Conservation (phyloP, 2,888 invertebrate genomes). For the Bibio marci region DNA sequence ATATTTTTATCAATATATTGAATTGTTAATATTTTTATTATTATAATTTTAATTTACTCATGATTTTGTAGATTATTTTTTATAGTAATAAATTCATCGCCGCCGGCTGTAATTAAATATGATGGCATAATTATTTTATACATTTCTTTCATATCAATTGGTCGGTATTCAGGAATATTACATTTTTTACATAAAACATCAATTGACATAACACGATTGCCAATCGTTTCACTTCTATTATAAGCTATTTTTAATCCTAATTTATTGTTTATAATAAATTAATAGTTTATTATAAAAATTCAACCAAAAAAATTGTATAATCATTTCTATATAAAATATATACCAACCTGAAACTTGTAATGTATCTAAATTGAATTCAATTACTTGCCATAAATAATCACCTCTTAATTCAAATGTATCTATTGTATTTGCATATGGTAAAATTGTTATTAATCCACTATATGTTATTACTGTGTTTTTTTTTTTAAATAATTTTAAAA, state of each 20-base stretch:
- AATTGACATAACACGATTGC: constrained; percentile 38
- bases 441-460: constrained; percentile 45
- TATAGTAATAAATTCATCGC: constrained; percentile 45
- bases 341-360: constrained; percentile 40
- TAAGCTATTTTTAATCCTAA: constrained; percentile 42
- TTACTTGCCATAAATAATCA: constrained; percentile 38
- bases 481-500: no score
- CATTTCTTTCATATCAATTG: constrained; percentile 34
- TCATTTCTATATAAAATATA: constrained; percentile 6
- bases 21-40: no score
- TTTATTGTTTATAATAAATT: constrained; percentile 26
- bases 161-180: constrained; percentile 40
- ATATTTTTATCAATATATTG: no score
- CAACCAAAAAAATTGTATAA: constrained; percentile 12
- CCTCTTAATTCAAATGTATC: constrained; percentile 55
- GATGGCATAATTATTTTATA: constrained; percentile 45
- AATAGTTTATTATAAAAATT: no score
- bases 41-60: constrained; percentile 11
- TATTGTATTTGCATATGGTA: constrained; percentile 62
- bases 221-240: constrained; percentile 40
- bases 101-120: constrained; percentile 48
- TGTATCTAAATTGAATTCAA: constrained; percentile 39
- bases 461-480: constrained; percentile 45
- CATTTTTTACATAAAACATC: constrained; percentile 44
- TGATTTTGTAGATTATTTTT: constrained; percentile 20